Evolutionary conservation across 2,113 vertebrate species (phyloP).

Genomic region (Falco punctatus): DNA sequence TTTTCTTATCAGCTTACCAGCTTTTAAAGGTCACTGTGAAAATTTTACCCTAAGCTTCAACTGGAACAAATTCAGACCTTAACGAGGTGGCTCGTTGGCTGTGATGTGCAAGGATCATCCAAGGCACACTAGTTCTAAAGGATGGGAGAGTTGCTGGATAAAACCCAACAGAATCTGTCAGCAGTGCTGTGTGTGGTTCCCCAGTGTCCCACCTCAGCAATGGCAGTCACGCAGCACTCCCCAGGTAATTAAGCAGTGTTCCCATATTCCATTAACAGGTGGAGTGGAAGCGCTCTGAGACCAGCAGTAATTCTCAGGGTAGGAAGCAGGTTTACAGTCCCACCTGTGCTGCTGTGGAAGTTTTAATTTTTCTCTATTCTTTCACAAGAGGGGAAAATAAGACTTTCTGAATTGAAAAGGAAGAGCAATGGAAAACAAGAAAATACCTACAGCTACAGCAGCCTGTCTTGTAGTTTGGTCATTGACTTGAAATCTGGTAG

Average conservation of each 20-base stretch:
- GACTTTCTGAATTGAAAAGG: background rate
- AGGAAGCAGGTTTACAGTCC: background rate
- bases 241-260: background rate
- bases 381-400: background rate
- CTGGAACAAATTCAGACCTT: background rate
- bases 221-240: fast-evolving
- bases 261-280: background rate
- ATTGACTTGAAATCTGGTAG: background rate
- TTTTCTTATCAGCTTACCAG: background rate
- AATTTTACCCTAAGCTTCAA: background rate
- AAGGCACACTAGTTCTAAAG: background rate
- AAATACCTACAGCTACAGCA: background rate
- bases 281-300: background rate
- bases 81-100: background rate
- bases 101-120: background rate
- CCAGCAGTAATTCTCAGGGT: background rate
- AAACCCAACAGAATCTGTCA: background rate
- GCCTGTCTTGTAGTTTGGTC: background rate
- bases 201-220: background rate
- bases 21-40: background rate
- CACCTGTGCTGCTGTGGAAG: background rate
- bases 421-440: background rate
- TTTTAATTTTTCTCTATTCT: background rate
- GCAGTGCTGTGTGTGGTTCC: background rate
- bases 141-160: background rate